Base-by-base conservation (phyloP, 2,113 vertebrate species). In the Gopherus evgoodei region DNA sequence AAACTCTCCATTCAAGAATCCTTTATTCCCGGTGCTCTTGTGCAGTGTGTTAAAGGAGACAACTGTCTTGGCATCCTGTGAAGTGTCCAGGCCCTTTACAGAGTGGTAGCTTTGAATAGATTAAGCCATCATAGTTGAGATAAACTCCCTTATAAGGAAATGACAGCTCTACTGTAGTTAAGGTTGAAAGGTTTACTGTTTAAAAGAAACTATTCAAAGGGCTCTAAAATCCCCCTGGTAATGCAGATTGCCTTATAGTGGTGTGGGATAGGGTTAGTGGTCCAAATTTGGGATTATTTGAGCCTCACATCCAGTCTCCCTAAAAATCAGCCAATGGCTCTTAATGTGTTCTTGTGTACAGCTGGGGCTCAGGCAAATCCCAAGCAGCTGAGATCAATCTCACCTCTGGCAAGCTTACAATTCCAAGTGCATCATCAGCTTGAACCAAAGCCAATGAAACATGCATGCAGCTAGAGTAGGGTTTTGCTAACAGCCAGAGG, bases 11-110 rank as follows among this genome's bases (percentile, higher is more conserved):
- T 27, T 90, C 9, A 94, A 91, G 31, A 94, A 82, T 84, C 42
- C 59, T 96, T 97, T 96, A 97, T 95, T 96, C 84, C 86, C 89
- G 80, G 80, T 87, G 42, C 31, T 69, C 17, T 1, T 11, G 24
- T 94, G 54, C 42, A 44, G 92, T 94, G 52, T 82, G 38, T 95
- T 92, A 78, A 2, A 86, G 27, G 6, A 65, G 31, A 35, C 11
- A 90, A 6, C 50, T 86, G 8, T 47, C 91, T 88, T 92, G 79
- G 65, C 22, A 80, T 21, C 8, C 69, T 89, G 93, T 29, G 88
- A 49, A 6, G 0, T 89, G 14, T 35, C 14, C 59, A 92, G 84
- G 16, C 85, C 78, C 81, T 89, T 87, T 49, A 47, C 88, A 89
- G 69, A 53, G 27, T 2, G 85, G 50, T 85, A 47, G 31, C 57